Base-by-base conservation (phyloP, 2,113 vertebrate species). In the Leucoraja erinaceus region DNA sequence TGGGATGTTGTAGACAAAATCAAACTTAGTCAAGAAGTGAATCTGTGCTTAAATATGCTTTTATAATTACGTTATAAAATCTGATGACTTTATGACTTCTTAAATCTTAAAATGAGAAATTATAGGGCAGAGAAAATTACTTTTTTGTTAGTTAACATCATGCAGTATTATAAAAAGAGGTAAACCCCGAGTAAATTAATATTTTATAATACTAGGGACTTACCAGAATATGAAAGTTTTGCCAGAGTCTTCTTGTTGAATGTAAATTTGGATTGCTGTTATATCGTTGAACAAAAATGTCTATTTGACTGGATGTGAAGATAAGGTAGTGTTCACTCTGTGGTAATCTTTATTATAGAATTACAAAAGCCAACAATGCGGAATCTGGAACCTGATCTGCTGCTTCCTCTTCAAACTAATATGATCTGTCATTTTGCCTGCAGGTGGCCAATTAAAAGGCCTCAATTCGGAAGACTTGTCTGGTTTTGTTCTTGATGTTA, bases 391-490 rank as follows among this genome's bases (percentile, higher is more conserved):
- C 38, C 38, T 68, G 61, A 68, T 38, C 88, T 38, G 31, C 68
- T 90, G 95, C 96, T 96, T 96, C 94, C 79, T 93, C 95, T 95
- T 96, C 95, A 97, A 94, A 96, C 95, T 97, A 96, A 98, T 98
- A 96, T 96, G 96, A 97, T 97, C 98, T 98, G 97, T 98, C 98
- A 97, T 96, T 97, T 97, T 96, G 96, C 96, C 98, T 98, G 97
- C 96, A 97, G 97, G 98, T 96, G 97, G 97, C 98, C 79, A 96
- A 97, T 99, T 98, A 98, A 96, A 96, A 97, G 97, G 97, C 97
- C 97, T 96, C 96, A 95, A 96, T 96, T 97, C 95, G 96, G 96
- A 96, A 96, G 96, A 96, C 97, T 96, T 97, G 95, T 96, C 95
- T 95, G 94, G 96, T 97, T 97, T 7, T 90, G 25, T 90, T 90